phyloP scores from a whole-genome alignment of 2,113 vertebrate genomes.

The Athene cunicularia region DNA sequence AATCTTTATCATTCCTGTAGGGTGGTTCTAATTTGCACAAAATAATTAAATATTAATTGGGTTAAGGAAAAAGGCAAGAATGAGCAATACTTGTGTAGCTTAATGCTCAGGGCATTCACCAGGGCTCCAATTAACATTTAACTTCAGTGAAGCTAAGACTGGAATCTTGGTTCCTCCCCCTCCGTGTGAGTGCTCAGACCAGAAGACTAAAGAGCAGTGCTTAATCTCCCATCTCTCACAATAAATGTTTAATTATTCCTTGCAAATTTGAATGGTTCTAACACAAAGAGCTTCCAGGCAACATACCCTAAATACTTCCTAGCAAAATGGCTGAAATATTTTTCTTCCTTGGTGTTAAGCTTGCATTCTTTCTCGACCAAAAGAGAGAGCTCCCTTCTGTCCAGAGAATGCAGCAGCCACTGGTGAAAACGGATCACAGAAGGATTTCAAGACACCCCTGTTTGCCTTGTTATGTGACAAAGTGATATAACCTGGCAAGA shows the following conservation, averaged over 20 bases:
- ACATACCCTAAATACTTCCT: neutral
- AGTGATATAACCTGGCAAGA: neutral
- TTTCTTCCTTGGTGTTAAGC: neutral
- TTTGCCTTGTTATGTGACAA: neutral
- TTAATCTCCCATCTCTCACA: neutral
- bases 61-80: conserved; percentile 5
- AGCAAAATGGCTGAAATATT: neutral
- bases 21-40: neutral
- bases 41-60: conserved; percentile 49
- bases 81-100: conserved; percentile 9
- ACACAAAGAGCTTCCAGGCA: neutral
- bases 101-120: conserved; percentile 27
- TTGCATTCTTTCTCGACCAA: neutral
- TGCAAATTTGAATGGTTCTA: neutral
- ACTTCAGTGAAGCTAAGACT: conserved; percentile 25
- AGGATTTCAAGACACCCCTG: neutral
- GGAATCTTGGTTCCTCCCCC: neutral
- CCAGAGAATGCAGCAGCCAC: neutral
- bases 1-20: neutral
- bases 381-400: neutral
- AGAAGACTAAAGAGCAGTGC: neutral
- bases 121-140: conserved; percentile 58
- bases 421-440: neutral
- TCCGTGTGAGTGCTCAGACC: neutral
- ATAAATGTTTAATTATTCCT: conserved; percentile 27